These are phyloP conservation scores for Moxostoma hubbsi DNA, from an alignment of 2,797 vertebrate species.

Conservation along the genomic window DNA sequence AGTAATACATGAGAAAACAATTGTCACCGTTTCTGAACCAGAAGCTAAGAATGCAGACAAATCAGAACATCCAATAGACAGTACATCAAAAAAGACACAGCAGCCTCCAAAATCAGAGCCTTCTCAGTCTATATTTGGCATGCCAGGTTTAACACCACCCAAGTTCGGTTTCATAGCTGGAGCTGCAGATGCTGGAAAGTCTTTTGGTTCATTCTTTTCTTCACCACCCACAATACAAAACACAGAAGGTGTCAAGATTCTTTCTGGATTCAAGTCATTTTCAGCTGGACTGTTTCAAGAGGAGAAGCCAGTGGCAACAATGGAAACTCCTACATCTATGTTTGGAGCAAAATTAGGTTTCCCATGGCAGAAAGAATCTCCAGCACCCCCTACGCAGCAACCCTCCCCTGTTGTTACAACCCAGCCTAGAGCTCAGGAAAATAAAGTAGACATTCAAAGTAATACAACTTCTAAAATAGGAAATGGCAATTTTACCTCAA, in stretches of 20 bases:
- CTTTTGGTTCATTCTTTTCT: slow-evolving; percentile 87
- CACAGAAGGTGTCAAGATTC: slow-evolving; percentile 73
- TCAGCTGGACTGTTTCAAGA: slow-evolving; percentile 88
- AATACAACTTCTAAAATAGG: slow-evolving; percentile 11
- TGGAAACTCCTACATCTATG: slow-evolving; percentile 70
- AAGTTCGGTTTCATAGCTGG: slow-evolving; percentile 80
- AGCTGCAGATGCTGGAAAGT: slow-evolving; percentile 76
- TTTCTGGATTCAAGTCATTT: slow-evolving; percentile 87
- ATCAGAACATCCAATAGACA: slow-evolving; percentile 53
- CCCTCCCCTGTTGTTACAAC: slow-evolving; percentile 65
- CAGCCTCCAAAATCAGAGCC: slow-evolving; percentile 62
- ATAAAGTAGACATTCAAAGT: slow-evolving; percentile 36
- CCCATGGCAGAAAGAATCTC: slow-evolving; percentile 79
- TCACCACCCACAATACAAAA: slow-evolving; percentile 73
- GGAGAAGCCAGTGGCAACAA: slow-evolving; percentile 70
- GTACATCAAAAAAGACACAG: slow-evolving; percentile 48
- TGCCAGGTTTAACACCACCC: slow-evolving; percentile 69
- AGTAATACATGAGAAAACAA: slow-evolving; percentile 62
- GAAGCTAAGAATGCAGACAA: slow-evolving; percentile 60
- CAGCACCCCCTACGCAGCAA: slow-evolving; percentile 69
- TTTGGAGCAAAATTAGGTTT: slow-evolving; percentile 86
- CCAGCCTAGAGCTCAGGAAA: slow-evolving; percentile 70
- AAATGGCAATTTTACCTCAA: slow-evolving; percentile 21
- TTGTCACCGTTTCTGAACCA: slow-evolving; percentile 64
- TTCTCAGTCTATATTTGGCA: slow-evolving; percentile 76